Evolutionary conservation across 2,888 invertebrate genomes (phyloP), one percentile per base, ranked within the genome.

Genomic region (Tipula vernalis): DNA sequence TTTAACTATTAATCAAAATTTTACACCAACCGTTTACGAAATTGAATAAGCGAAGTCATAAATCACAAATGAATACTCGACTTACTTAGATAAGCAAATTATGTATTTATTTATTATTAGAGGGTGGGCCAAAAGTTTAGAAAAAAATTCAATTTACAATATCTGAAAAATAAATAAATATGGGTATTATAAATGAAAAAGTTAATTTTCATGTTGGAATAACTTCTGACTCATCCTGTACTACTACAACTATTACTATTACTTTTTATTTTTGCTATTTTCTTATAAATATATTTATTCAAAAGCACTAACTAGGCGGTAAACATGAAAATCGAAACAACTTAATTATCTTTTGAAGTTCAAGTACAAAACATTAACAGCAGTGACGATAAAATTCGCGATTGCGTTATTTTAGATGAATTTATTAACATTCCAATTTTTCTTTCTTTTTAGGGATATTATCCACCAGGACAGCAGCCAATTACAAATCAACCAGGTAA

Each of bases 391-490:
- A 1, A 2, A 57, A 28, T 5, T 57, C 0, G 10, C 71, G 28
- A 1, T 28, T 28, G 2, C 28, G 4, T 71, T 10, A 28, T 28
- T 71, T 51, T 51, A 3, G 0, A 51, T 51, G n/a, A 4, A 51
- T 51, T n/a, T n/a, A 51, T n/a, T 51, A 51, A 51, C n/a, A 13
- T n/a, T 28, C 28, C 28, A 44, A 15, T 71, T 18, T 18, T 28
- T 57, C 6, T 57, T 18, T 57, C 5, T 8, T 71, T 71, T 71
- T 71, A 71, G 71, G 85, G 85, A 18, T 85, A 85, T 18, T 41
- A 42, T 42, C 85, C 85, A 42, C 85, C 85, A 15, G 85, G 85
- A 39, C 42, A 85, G 5, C 85, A 85, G n/a, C 85, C 85, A 85
- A 85, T 85, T 85, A 42, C 42, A 42, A 85, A 41, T 18, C 85